phyloP scores from a whole-genome alignment of 1,140 invertebrate species.

The Lepidotrigona ventralis region DNA sequence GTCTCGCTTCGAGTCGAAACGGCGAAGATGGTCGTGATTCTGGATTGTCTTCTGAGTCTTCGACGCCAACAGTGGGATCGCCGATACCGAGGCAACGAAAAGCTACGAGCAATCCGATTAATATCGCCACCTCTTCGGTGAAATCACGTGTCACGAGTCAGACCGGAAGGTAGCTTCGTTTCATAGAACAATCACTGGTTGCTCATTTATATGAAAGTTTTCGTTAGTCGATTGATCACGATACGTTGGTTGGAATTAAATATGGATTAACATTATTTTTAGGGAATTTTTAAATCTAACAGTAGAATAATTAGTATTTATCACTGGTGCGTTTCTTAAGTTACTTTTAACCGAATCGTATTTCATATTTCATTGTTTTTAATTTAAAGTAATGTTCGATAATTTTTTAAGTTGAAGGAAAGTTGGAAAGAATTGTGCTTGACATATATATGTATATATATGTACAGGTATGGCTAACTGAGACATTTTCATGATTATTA shows the following conservation, averaged over 20 bases:
- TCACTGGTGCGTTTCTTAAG: no score
- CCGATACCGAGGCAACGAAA: conserved; percentile 72
- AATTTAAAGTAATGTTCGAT: no score
- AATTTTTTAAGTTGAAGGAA: no score
- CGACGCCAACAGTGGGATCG: conserved; percentile 76
- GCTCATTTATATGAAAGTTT: not conserved
- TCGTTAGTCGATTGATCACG: not conserved
- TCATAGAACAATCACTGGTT: not conserved
- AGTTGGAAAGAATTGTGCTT: no score
- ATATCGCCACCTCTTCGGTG: conserved; percentile 29
- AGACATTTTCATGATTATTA: no score
- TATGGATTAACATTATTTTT: no score
- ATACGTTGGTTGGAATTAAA: not conserved
- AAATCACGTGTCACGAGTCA: conserved; percentile 23
- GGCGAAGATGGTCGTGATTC: conserved; percentile 74
- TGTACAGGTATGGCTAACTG: no score
- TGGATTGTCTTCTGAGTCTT: conserved; percentile 76
- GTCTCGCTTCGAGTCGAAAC: not conserved
- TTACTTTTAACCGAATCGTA: no score
- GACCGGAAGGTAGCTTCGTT: conserved; percentile 63
- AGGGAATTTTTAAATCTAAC: no score
- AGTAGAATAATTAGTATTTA: no score
- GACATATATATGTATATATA: no score
- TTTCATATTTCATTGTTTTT: no score
- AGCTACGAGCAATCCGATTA: conserved; percentile 46